Evolutionary conservation across 2,113 vertebrate genomes (phyloP).

Genomic region (Aptenodytes patagonicus): DNA sequence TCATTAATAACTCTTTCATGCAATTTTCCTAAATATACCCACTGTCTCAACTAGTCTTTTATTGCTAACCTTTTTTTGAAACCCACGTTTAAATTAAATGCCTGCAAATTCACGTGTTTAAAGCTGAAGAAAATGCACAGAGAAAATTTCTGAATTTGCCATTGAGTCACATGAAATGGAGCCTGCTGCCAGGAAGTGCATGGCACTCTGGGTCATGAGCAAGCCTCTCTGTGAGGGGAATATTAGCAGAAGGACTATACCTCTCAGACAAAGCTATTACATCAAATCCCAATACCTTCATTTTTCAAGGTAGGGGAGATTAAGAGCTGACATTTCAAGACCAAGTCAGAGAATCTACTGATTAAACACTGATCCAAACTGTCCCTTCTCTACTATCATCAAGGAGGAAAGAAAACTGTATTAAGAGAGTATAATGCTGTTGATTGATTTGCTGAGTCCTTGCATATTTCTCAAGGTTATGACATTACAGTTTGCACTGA

Average conservation of each 20-base stretch:
- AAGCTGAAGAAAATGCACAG: background rate
- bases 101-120: background rate
- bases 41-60: background rate
- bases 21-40: background rate
- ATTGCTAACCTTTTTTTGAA: background rate
- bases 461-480: slow-evolving; percentile 39
- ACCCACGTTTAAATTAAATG: background rate
- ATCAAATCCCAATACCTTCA: slow-evolving; percentile 24
- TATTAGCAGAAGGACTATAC: slow-evolving; percentile 5
- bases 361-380: slow-evolving; percentile 43
- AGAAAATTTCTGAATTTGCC: background rate
- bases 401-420: background rate
- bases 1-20: background rate
- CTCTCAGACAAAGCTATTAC: background rate
- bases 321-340: slow-evolving; percentile 53
- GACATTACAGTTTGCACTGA: background rate
- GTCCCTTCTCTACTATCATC: background rate
- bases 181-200: background rate
- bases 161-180: background rate
- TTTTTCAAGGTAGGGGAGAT: slow-evolving; percentile 40
- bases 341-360: slow-evolving; percentile 20
- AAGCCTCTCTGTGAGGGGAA: background rate
- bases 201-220: background rate
- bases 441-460: slow-evolving; percentile 26
- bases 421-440: slow-evolving; percentile 9